Evolutionary conservation across 2,888 invertebrate genomes (phyloP).

Genomic region (Oscheius sp.): DNA sequence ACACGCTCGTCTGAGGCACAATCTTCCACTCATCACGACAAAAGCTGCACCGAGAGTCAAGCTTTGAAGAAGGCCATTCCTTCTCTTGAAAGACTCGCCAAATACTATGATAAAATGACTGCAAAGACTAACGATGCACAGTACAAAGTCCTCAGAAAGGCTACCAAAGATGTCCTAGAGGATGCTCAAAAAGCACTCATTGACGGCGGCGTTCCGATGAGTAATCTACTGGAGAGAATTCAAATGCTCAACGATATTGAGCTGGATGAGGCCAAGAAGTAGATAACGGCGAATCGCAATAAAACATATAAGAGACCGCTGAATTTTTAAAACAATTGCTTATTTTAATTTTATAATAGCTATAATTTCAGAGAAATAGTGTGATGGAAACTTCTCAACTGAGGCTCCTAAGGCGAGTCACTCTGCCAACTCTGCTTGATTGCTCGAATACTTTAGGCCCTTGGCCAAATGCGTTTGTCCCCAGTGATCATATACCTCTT

Average conservation of each 20-base stretch:
- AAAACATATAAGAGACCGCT: background rate
- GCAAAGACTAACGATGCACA: background rate
- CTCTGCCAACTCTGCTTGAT: background rate
- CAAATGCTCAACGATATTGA: background rate
- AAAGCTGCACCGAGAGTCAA: background rate
- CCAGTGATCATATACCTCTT: constrained; percentile 53
- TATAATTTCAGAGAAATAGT: background rate
- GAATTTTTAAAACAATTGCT: background rate
- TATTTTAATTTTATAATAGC: background rate
- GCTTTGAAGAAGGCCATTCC: background rate
- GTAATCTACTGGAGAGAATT: background rate
- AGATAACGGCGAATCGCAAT: no score
- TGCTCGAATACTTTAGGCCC: constrained; percentile 18
- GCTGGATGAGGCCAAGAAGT: no score
- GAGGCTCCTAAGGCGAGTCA: background rate
- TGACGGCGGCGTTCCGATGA: background rate
- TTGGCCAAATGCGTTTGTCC: constrained; percentile 51
- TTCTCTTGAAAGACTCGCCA: background rate
- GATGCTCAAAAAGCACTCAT: background rate
- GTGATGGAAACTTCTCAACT: background rate
- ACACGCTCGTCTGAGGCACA: background rate
- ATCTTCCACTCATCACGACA: background rate
- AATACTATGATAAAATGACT: background rate
- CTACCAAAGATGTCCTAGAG: background rate
- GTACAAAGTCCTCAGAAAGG: background rate